These are phyloP conservation scores for Dendrolimus houi DNA, from an alignment of 2,888 invertebrate genomes.

Conservation along the genomic window DNA sequence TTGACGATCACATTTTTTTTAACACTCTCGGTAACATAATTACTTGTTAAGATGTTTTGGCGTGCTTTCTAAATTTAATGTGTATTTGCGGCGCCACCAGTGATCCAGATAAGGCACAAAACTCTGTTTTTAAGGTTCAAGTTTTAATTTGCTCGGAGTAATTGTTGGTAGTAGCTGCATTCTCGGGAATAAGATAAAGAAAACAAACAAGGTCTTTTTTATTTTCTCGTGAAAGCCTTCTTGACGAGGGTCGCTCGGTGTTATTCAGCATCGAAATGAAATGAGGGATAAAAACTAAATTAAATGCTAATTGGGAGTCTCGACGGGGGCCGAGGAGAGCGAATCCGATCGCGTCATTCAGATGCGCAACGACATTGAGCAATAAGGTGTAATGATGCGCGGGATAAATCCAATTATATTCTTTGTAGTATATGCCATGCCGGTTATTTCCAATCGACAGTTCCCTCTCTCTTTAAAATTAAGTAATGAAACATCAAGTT, in stretches of 20 bases:
- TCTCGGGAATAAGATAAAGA: conserved; percentile 46
- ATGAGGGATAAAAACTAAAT: conserved; percentile 65
- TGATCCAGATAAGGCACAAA: conserved; percentile 37
- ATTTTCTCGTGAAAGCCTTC: conserved; percentile 53
- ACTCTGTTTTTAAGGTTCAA: conserved; percentile 42
- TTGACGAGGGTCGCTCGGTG: conserved; percentile 58
- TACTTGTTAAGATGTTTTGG: conserved; percentile 5
- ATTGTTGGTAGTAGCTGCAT: conserved; percentile 51
- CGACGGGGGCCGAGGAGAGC: conserved; percentile 29
- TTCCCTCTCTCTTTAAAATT: too few species aligned
- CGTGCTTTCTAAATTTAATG: conserved; percentile 7
- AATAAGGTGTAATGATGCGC: conserved; percentile 45
- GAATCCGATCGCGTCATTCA: conserved; percentile 34
- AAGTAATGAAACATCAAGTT: too few species aligned
- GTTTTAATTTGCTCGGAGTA: conserved; percentile 51
- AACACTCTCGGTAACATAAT: background rate
- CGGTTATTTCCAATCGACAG: background rate
- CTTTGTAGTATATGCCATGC: background rate
- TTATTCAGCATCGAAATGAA: conserved; percentile 59
- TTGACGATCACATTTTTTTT: background rate
- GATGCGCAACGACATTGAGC: conserved; percentile 38
- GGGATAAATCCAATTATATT: conserved; percentile 35
- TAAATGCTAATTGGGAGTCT: conserved; percentile 66
- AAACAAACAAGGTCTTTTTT: conserved; percentile 55
- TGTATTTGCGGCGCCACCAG: conserved; percentile 12